Evolutionary conservation across 2,113 vertebrate species (phyloP).

Genomic region (Pagrus major): DNA sequence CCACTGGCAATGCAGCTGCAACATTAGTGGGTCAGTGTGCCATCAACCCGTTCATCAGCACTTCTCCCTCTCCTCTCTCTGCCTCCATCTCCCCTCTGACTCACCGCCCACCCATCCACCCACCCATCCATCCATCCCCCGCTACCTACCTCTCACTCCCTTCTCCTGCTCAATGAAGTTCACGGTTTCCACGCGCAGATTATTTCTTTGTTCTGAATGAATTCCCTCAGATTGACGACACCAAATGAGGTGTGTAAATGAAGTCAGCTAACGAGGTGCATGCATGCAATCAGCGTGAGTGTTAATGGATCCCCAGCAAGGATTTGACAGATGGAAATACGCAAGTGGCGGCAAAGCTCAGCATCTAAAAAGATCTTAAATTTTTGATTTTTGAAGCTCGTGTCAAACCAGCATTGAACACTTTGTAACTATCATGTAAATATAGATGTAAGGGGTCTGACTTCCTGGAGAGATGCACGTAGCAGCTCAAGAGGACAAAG

Average conservation of each 20-base stretch:
- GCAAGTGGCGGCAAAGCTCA: background rate
- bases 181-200: constrained; percentile 1
- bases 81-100: constrained; percentile 64
- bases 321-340: constrained; percentile 16
- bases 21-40: constrained; percentile 87
- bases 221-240: background rate
- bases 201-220: constrained; percentile 40
- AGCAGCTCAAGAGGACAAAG: background rate
- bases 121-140: constrained; percentile 53
- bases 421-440: background rate
- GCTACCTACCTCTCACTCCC: constrained; percentile 36
- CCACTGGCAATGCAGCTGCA: constrained; percentile 78
- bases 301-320: background rate
- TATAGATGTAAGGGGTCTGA: background rate
- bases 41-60: constrained; percentile 82
- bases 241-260: constrained; percentile 14
- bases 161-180: constrained; percentile 13
- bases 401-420: background rate
- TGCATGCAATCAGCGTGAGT: background rate
- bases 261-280: constrained; percentile 6
- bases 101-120: constrained; percentile 53
- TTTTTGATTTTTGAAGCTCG: background rate
- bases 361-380: background rate
- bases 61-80: constrained; percentile 61
- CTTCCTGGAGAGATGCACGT: background rate